Evolutionary conservation across 2,888 invertebrate species (phyloP), one percentile per base, ranked within the genome.

Genomic region (Carabus problematicus): DNA sequence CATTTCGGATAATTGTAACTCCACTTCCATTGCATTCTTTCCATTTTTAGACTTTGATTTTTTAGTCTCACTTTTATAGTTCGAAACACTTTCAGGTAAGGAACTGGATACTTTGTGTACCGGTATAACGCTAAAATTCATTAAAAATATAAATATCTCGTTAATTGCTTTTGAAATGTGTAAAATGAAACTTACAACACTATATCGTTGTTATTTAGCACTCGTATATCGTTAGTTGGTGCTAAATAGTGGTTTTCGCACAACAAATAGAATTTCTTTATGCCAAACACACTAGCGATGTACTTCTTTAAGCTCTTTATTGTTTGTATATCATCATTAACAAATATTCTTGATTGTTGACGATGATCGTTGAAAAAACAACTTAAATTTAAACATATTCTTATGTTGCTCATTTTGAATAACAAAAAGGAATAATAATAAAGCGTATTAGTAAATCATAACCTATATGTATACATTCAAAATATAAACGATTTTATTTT

Each of bases 151-250:
- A 16, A 29, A 47, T 29, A 39, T 47, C 18, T 58, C 12, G 3
- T 11, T 64, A n/a, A 45, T 16, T 16, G 41, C 7, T 18, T n/a
- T 47, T 43, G 14, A 39, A n/a, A 11, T 29, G 74, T 12, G 75
- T 1, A 52, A 59, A 75, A 75, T 29, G 74, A 64, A 64, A 78
- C 76, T 8, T 77, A 78, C 49, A 7, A 75, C 72, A 71, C 19
- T 54, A 14, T 47, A 67, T 61, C 66, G 59, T 66, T 58, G 52
- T 56, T 42, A 39, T 68, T 60, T 43, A 68, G 12, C 60, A 68
- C 12, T 42, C 56, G 41, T 6, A 68, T 68, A 16, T 43, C 41
- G 60, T 68, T 54, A 29, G 12, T 43, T 8, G 54, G 16, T 8
- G 67, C 60, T 19, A 68, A 14, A 16, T 60, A 68, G 42, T 40